phyloP scores from a whole-genome alignment of 2,888 invertebrate species.

The Didymodactylos carnosus region DNA sequence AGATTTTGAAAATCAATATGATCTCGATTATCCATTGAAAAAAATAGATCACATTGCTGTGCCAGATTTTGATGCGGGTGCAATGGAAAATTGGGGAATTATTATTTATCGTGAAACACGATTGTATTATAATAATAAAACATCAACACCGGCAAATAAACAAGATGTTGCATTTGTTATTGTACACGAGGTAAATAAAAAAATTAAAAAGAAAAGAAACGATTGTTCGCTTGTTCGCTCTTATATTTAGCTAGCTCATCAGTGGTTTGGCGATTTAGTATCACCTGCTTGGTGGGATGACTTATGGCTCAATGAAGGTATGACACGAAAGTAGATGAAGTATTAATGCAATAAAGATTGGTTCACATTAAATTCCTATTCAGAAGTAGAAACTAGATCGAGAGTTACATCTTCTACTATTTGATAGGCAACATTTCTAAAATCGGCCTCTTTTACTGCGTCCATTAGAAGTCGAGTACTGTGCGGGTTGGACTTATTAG shows the following conservation, averaged over 20 bases:
- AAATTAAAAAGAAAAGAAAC: background rate
- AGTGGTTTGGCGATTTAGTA: conserved; percentile 35
- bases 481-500: too few relatives aligned
- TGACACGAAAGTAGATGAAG: too few relatives aligned
- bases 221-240: background rate
- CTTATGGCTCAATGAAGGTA: conserved; percentile 42
- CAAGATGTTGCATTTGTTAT: background rate
- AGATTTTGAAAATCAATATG: conserved; percentile 74
- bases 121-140: background rate
- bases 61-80: conserved; percentile 72
- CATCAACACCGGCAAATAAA: background rate
- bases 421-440: too few relatives aligned
- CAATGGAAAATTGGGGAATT: conserved; percentile 31
- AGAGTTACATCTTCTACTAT: too few relatives aligned
- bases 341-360: too few relatives aligned
- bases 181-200: background rate
- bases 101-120: background rate
- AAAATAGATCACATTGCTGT: conserved; percentile 90
- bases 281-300: conserved; percentile 14
- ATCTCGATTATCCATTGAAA: conserved; percentile 75
- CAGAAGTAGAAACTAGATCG: too few relatives aligned
- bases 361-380: too few relatives aligned
- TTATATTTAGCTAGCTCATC: background rate
- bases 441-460: too few relatives aligned
- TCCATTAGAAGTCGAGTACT: too few relatives aligned